A percentile compares a stretch with the other conserved stretches of the same genome.
Evolutionary conservation across 2,113 vertebrate species (phyloP).

Genomic region (Leiothrix lutea): DNA sequence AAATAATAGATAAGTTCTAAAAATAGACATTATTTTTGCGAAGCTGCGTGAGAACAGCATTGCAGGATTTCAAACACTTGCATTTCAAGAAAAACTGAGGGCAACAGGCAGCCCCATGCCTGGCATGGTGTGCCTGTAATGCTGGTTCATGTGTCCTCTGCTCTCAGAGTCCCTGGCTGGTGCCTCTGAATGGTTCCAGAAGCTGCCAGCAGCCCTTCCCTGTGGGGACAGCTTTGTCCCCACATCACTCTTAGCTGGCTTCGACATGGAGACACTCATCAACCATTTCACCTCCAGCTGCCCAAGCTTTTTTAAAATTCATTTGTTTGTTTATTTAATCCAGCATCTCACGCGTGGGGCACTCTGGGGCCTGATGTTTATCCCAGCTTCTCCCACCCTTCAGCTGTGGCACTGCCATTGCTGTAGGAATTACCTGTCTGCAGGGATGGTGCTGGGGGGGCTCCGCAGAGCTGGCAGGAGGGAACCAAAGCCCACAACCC

Average conservation of each 20-base stretch:
- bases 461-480: accelerated
- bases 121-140: accelerated
- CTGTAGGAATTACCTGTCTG: accelerated
- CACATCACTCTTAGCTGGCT: background rate
- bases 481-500: background rate
- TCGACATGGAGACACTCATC: accelerated
- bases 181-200: background rate
- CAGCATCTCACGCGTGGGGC: background rate
- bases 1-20: too few relatives aligned
- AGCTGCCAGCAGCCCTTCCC: background rate
- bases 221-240: accelerated
- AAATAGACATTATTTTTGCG: too few relatives aligned
- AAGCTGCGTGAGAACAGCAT: too few relatives aligned
- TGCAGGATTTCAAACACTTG: too few relatives aligned
- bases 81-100: too few relatives aligned
- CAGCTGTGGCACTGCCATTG: accelerated
- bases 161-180: background rate
- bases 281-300: accelerated
- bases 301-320: background rate
- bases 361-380: background rate
- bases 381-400: background rate
- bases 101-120: accelerated
- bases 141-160: background rate
- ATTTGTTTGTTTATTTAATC: background rate
- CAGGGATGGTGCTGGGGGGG: background rate